Base-by-base conservation (phyloP, 2,888 invertebrate species). In the Ichneumon xanthorius region DNA sequence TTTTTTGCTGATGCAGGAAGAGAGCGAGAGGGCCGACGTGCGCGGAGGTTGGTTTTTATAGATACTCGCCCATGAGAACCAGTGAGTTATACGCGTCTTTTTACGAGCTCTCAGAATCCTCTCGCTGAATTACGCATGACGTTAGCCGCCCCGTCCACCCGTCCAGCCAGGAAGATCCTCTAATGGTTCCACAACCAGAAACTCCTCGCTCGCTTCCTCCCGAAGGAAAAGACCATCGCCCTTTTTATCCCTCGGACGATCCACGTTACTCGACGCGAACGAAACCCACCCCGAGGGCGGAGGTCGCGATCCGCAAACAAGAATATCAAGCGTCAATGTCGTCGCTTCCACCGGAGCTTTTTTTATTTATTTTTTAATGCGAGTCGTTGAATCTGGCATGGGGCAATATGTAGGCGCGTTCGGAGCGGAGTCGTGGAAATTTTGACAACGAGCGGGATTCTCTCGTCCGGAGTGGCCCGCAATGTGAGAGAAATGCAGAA, bases 81-180 rank as follows among this genome's bases (percentile, higher is more conserved):
- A 61, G 76, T 82, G 81, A 87, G 86, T 87, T 85, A 83, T 88
- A 88, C 84, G 83, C 83, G 82, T 85, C 86, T 88, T 88, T 89
- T 89, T 87, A 85, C 82, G 73, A 87, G 87, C 86, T 84, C 80
- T 85, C 84, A 84, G 85, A 89, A 89, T 87, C 87, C 87, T 85
- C 86, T 82, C 70, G 68, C 72, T 88, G 87, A 88, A 90, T 89
- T 89, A 88, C 89, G 88, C 88, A 89, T 88, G 87, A 88, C 85
- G 88, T 85, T 84, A 68, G 81, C 87, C 80, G 82, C 86, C 45
- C 16, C 45, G 0, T 3, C 16, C 45, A 16, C 14, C 45, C 45
- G 16, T 48, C 45, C 3, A 48, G 45, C 45, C 4, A 83, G 84
- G 80, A 79, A 85, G 87, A 88, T 87, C 84, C 82, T 86, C 84